Evolutionary conservation across 2,797 vertebrate genomes (phyloP).

Genomic region (Gastrophryne carolinensis): DNA sequence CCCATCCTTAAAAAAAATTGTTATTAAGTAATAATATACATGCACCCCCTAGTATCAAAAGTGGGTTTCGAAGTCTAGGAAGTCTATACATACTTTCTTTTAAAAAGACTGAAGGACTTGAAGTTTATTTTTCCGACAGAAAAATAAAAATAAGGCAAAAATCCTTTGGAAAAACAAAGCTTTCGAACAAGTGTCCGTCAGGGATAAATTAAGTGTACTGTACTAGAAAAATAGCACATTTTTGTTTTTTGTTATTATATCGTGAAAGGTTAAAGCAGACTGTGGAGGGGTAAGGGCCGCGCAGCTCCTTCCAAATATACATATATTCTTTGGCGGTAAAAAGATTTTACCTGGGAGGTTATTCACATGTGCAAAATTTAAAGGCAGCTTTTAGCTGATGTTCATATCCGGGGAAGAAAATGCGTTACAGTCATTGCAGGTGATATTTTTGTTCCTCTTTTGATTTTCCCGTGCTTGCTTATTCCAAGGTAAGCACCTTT

Average conservation of each 20-base stretch:
- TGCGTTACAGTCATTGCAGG: constrained; percentile 92
- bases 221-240: constrained; percentile 65
- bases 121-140: constrained; percentile 22
- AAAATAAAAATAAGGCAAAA: constrained; percentile 26
- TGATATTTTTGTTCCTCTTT: constrained; percentile 88
- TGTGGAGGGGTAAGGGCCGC: neutral
- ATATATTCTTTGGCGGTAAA: constrained; percentile 66
- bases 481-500: constrained; percentile 87
- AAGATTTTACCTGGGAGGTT: constrained; percentile 76
- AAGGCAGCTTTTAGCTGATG: constrained; percentile 56
- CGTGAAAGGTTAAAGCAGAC: constrained; percentile 52
- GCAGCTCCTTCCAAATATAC: constrained; percentile 82
- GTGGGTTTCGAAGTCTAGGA: constrained; percentile 72
- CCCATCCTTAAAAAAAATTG: constrained; percentile 46
- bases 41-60: constrained; percentile 63
- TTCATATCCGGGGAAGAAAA: constrained; percentile 92
- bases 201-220: constrained; percentile 59
- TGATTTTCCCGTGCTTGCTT: constrained; percentile 89
- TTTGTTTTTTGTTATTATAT: constrained; percentile 64
- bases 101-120: constrained; percentile 52
- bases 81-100: constrained; percentile 67
- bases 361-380: constrained; percentile 87
- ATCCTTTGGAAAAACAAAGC: constrained; percentile 48
- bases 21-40: constrained; percentile 57
- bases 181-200: constrained; percentile 58